A percentile compares a stretch with the other conserved stretches of the same genome.
These are phyloP conservation scores for Centropus unirufus DNA, from an alignment of 2,113 vertebrate genomes.

Conservation along the genomic window DNA sequence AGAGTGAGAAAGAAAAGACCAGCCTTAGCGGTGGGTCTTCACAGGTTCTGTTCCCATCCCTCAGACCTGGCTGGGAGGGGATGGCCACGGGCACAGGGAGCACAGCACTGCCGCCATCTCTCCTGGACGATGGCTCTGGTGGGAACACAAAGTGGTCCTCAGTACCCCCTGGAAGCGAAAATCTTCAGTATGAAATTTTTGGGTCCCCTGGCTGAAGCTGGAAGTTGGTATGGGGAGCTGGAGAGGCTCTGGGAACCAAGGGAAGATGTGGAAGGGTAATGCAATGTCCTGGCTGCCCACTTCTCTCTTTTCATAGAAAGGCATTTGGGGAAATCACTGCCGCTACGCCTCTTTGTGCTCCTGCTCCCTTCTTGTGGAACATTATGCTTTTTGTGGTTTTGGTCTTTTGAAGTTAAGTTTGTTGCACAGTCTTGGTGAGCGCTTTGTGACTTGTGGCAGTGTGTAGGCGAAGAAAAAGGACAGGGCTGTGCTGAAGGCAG, in stretches of 20 bases:
- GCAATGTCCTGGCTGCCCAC: not conserved
- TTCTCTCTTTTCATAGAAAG: not conserved
- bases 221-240: not conserved
- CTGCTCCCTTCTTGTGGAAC: constrained; percentile 50
- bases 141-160: not conserved
- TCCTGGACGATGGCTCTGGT: not conserved
- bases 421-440: constrained; percentile 42
- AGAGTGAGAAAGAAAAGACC: not conserved
- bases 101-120: accelerated
- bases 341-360: not conserved
- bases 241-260: not conserved
- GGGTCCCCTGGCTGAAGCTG: not conserved
- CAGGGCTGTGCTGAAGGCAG: constrained; percentile 23
- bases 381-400: constrained; percentile 48
- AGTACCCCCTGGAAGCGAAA: not conserved
- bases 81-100: not conserved
- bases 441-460: constrained; percentile 50
- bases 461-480: constrained; percentile 59
- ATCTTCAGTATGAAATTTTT: not conserved
- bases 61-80: not conserved
- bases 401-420: constrained; percentile 59
- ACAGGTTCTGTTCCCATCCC: not conserved
- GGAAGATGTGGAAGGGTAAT: not conserved
- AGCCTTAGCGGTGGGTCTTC: not conserved
- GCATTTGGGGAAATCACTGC: not conserved